Evolutionary conservation across 2,113 vertebrate genomes (phyloP), one percentile per base, ranked within the genome.

Genomic region (Paramisgurnus dabryanus): DNA sequence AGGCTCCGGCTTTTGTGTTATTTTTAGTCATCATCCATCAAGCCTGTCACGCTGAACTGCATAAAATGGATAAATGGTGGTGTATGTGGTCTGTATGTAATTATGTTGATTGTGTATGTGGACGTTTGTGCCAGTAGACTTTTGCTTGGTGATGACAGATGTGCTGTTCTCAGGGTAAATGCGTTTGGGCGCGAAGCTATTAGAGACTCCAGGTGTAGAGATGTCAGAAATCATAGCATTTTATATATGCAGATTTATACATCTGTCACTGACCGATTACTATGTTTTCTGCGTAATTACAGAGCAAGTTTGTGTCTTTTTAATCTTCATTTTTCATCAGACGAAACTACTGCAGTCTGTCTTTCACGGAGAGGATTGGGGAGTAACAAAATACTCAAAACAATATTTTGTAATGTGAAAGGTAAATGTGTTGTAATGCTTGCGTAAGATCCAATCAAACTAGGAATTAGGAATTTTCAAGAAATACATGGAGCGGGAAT

Each of bases 111-210:
- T 64, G 34, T 75, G 39, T 65, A 15, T n/a, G 61, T 74, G 47
- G 13, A 57, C 2, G 3, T 50, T 34, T 60, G 60, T 0, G 12
- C 80, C 73, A 82, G 83, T 2, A 69, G 27, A 83, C 85, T 68
- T 74, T 53, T 60, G 70, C 74, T 66, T 17, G 2, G n/a, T 34
- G 65, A 83, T 73, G 84, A 57, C 72, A 81, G 76, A 78, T 78
- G 55, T 85, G 81, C 71, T 64, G 15, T 83, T 86, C 78, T 85
- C 83, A 22, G 49, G 55, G 58, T 47, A 0, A 34, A 73, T 71
- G 58, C 80, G 60, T 79, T 41, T 45, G 71, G 66, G 70, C 43
- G 39, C n/a, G 22, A 7, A 39, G 47, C 66, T 60, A 66, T 60
- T 60, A 60, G 41, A 75, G 50, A 13, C 9, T 61, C n/a, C 22